These are phyloP conservation scores for Harpagifer antarcticus DNA, from an alignment of 2,797 vertebrate genomes.

Conservation along the genomic window DNA sequence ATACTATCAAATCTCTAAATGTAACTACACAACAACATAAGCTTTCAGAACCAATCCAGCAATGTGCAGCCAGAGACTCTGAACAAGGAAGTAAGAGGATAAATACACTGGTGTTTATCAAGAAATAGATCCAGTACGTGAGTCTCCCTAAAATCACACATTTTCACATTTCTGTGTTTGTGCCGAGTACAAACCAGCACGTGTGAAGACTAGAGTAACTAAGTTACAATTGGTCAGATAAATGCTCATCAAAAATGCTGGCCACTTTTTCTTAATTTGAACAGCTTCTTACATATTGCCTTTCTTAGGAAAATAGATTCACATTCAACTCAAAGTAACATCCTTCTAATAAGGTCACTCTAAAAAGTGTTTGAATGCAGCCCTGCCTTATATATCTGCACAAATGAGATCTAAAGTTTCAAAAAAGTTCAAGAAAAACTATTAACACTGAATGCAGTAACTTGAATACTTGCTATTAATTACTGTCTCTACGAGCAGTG, in stretches of 20 bases:
- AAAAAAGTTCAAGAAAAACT: neutral
- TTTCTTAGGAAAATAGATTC: neutral
- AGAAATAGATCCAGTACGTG: neutral
- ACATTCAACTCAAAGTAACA: neutral
- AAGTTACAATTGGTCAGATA: neutral
- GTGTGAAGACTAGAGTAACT: neutral
- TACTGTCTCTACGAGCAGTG: too few relatives aligned
- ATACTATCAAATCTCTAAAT: neutral
- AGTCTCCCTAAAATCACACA: neutral
- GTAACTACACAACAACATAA: neutral
- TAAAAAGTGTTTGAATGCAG: neutral
- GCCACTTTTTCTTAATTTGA: neutral
- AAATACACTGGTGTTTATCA: neutral
- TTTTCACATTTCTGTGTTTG: neutral
- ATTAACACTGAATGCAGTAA: neutral
- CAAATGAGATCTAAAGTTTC: too few relatives aligned
- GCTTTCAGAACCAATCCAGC: slow-evolving; percentile 1
- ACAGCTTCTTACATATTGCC: neutral
- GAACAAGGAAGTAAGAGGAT: neutral
- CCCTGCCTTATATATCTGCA: neutral
- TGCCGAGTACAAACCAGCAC: slow-evolving; percentile 1
- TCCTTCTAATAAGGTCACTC: neutral
- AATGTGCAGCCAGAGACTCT: neutral
- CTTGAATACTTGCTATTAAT: neutral
- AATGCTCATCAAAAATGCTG: neutral